Evolutionary conservation across 2,113 vertebrate genomes (phyloP).

Genomic region (Cavia porcellus): DNA sequence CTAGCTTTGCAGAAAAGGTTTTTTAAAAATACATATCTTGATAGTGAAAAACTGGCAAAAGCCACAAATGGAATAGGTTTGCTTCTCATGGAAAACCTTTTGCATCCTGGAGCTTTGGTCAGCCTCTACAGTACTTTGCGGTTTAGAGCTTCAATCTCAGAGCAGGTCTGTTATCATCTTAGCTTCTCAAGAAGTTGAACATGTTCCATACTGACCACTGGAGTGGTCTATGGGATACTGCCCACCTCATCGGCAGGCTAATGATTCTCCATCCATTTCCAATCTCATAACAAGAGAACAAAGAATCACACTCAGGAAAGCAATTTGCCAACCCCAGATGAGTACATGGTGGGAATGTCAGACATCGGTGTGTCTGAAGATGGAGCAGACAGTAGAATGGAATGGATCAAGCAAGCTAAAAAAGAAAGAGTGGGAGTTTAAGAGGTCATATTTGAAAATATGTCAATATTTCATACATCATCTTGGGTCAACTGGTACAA

Average conservation of each 20-base stretch:
- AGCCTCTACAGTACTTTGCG: constrained; percentile 83
- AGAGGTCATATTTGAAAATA: constrained; percentile 34
- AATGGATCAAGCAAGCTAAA: constrained; percentile 17
- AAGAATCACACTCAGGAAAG: constrained; percentile 53
- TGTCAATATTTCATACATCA: background rate
- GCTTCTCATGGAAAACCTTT: constrained; percentile 79
- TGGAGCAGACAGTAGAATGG: background rate
- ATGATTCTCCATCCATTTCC: constrained; percentile 68
- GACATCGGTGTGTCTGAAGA: constrained; percentile 34
- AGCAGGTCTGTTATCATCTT: constrained; percentile 82
- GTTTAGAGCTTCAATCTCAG: constrained; percentile 81
- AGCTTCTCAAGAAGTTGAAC: constrained; percentile 75
- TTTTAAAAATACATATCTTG: constrained; percentile 80
- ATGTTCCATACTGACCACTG: constrained; percentile 61
- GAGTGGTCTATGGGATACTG: constrained; percentile 66
- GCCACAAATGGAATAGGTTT: constrained; percentile 85
- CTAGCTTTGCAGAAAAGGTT: constrained; percentile 85
- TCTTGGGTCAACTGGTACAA: background rate
- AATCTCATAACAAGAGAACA: constrained; percentile 41
- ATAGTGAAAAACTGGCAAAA: constrained; percentile 87
- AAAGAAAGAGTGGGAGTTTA: background rate
- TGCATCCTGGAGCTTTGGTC: constrained; percentile 65
- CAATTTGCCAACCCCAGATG: constrained; percentile 72
- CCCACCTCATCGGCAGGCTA: constrained; percentile 60
- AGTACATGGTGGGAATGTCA: background rate